A percentile compares a stretch with the other conserved stretches of the same genome.
Conservation (phyloP, 2,888 invertebrate species). For the Platycheirus albimanus region DNA sequence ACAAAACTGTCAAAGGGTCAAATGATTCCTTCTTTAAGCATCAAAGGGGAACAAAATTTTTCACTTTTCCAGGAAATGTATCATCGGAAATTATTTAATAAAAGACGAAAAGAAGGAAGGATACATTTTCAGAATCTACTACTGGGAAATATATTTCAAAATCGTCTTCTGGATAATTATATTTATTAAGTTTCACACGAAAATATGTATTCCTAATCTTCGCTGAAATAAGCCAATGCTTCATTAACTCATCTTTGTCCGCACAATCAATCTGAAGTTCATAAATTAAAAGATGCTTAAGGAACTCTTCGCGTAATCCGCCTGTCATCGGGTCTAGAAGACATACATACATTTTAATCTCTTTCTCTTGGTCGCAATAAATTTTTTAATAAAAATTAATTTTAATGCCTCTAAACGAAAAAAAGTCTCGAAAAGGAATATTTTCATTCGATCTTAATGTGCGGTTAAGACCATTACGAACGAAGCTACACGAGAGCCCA, state of each 20-base stretch:
- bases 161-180: not conserved
- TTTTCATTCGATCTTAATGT: conserved; percentile 65
- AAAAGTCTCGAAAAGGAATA: conserved; percentile 59
- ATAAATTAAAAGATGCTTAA: conserved; percentile 39
- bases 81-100: too few species aligned
- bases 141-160: too few species aligned
- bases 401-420: conserved; percentile 59
- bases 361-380: conserved; percentile 50
- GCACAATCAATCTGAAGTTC: not conserved
- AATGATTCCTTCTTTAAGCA: too few species aligned
- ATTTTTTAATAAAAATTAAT: conserved; percentile 47
- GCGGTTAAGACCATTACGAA: not conserved
- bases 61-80: too few species aligned
- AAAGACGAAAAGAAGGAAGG: too few species aligned
- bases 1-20: too few species aligned
- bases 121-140: too few species aligned
- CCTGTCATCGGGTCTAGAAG: conserved; percentile 54
- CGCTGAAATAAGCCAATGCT: conserved; percentile 26
- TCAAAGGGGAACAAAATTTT: too few species aligned
- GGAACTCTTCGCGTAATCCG: conserved; percentile 59
- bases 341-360: conserved; percentile 62
- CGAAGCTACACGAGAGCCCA: too few species aligned
- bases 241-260: conserved; percentile 58
- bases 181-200: not conserved
- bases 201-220: not conserved